Conservation (phyloP, 1,140 invertebrate genomes). For the Temnothorax longispinosus region DNA sequence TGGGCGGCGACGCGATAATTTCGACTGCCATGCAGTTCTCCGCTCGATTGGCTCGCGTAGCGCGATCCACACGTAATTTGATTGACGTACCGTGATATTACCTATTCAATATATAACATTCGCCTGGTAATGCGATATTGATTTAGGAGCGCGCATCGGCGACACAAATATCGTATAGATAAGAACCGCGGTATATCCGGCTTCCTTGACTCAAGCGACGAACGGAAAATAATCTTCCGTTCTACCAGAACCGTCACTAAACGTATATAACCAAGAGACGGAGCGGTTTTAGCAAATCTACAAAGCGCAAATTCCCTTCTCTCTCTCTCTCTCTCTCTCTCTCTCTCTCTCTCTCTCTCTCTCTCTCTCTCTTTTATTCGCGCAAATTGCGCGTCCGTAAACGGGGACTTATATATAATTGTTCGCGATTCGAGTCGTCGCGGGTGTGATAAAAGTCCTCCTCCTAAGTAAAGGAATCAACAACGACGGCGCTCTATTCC, state of each 20-base stretch:
- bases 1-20: conserved; percentile 48
- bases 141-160: conserved; percentile 60
- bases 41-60: conserved; percentile 47
- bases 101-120: conserved; percentile 50
- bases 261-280: background rate
- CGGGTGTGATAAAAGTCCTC: conserved; percentile 53
- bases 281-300: conserved; percentile 26
- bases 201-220: conserved; percentile 43
- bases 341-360: background rate
- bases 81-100: conserved; percentile 56
- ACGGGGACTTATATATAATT: conserved; percentile 44
- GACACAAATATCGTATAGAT: conserved; percentile 62
- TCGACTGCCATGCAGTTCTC: conserved; percentile 6
- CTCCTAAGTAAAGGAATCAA: conserved; percentile 58
- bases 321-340: background rate
- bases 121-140: conserved; percentile 68
- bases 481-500: conserved; percentile 25
- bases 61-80: conserved; percentile 68
- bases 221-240: conserved; percentile 67
- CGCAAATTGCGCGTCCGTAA: conserved; percentile 26
- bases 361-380: background rate
- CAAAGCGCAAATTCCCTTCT: background rate
- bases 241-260: conserved; percentile 1
- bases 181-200: conserved; percentile 39
- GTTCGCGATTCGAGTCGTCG: conserved; percentile 50